Base-by-base conservation (phyloP, 1,140 invertebrate species). In the Tyrophagus putrescentiae region DNA sequence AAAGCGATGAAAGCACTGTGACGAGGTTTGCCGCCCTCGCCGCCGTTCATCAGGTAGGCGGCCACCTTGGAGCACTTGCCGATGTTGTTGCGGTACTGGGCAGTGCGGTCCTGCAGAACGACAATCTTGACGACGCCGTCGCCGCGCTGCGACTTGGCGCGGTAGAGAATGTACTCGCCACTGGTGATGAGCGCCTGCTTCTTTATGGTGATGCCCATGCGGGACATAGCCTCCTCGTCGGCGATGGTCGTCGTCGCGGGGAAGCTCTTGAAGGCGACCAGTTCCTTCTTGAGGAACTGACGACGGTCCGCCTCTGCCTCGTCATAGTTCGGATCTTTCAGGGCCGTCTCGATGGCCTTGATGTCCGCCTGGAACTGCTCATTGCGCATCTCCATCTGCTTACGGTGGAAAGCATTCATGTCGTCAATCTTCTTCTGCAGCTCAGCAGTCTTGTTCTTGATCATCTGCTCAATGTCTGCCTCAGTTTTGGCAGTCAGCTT, bases 211-310 rank as follows among this genome's bases (percentile, higher is more conserved):
- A 54, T 34, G 18, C 25, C 13, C 13, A 27, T 18, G 18, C 52
- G 52, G n/a, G 21, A n/a, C 28, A 54, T 3, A 3, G 13, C 52
- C 3, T 3, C 13, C 25, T 54, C 52, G 25, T 54, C 52, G 3
- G 28, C 52, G 2, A 54, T 27, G 1, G 1, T 31, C 27, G 32
- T 54, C 13, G 52, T 36, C 3, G 3, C 28, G 1, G 52, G 25
- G 25, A 54, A 54, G 11, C 21, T 28, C 27, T 54, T 54, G 25
- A 18, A 54, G 11, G 32, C 27, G 3, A 54, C 52, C 52, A 54
- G 11, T 31, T 27, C 25, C 25, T 54, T 54, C 25, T 54, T 54
- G 1, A 54, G 7, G 1, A 32, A 32, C 9, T 13, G 13, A 13
- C 52, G 25, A 11, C 28, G 27, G 27, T 54, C 52, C 13, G n/a